These are phyloP conservation scores for Hemiprocne comata DNA, from an alignment of 2,113 vertebrate species.

Conservation along the genomic window DNA sequence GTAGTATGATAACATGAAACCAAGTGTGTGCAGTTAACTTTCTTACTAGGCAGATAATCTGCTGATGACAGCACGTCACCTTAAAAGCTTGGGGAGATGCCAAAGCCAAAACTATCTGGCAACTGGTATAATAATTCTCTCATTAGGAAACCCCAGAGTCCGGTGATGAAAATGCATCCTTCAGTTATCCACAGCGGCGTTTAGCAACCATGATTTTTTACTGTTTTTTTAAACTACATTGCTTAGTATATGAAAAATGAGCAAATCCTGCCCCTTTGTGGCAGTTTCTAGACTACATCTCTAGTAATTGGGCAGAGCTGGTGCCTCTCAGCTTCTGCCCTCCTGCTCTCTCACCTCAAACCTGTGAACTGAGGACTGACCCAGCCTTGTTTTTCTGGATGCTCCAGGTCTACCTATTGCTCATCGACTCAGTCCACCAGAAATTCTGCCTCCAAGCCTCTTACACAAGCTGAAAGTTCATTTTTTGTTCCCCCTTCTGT, in stretches of 20 bases:
- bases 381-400: background rate
- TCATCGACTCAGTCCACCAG: background rate
- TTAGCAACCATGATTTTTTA: background rate
- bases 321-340: background rate
- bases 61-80: background rate
- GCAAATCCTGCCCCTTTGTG: slow-evolving; percentile 49
- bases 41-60: background rate
- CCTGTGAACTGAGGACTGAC: background rate
- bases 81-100: background rate
- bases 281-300: background rate
- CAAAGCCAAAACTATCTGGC: background rate
- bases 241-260: background rate
- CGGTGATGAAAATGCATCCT: background rate
- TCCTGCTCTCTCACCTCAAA: background rate
- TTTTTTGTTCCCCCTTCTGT: too few relatives aligned
- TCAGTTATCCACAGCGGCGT: background rate
- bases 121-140: background rate
- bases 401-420: background rate
- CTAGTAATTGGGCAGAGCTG: background rate
- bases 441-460: background rate
- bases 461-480: background rate
- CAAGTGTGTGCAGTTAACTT: background rate
- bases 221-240: background rate
- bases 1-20: background rate
- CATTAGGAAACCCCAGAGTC: background rate